Evolutionary conservation across 2,113 vertebrate species (phyloP).

Genomic region (Ptilonorhynchus violaceus): DNA sequence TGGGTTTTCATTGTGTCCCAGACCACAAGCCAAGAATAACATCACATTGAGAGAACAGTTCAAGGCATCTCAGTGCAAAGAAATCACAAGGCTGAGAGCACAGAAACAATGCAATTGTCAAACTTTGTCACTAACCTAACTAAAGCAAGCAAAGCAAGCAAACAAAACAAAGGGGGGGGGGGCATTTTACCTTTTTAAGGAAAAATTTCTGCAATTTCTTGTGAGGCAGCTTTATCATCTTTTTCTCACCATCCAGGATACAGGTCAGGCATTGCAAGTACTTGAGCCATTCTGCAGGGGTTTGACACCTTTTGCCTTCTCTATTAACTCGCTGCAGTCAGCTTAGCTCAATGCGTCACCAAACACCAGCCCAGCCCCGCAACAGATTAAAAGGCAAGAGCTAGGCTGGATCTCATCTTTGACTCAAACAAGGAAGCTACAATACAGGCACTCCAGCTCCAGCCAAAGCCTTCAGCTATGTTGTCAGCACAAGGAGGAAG

Average conservation of each 20-base stretch:
- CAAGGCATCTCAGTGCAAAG: not conserved
- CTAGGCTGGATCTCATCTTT: constrained; percentile 40
- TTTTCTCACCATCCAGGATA: not conserved
- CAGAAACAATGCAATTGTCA: not conserved
- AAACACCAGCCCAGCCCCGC: not conserved
- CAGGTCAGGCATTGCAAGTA: not conserved
- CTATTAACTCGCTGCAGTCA: constrained; percentile 20
- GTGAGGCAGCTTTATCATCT: constrained; percentile 63
- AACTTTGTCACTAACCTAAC: not conserved
- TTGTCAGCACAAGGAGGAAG: not conserved
- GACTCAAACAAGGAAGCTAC: not conserved
- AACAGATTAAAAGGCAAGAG: constrained; percentile 42
- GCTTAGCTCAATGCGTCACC: constrained; percentile 50
- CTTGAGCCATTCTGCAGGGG: constrained; percentile 35
- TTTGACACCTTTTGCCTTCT: constrained; percentile 45
- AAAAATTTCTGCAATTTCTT: constrained; percentile 63
- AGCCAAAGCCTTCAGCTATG: not conserved
- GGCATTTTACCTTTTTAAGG: constrained; percentile 66
- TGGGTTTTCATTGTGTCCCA: not conserved
- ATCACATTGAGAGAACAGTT: not conserved
- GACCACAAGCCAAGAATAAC: not conserved
- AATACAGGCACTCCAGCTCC: not conserved
- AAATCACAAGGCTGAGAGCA: not conserved
- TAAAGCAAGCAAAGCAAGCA: not conserved
- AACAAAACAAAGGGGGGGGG: not conserved